A percentile compares a stretch with the other conserved stretches of the same genome.
Evolutionary conservation across 1,140 invertebrate species (phyloP).

Genomic region (Megalopta genalis): DNA sequence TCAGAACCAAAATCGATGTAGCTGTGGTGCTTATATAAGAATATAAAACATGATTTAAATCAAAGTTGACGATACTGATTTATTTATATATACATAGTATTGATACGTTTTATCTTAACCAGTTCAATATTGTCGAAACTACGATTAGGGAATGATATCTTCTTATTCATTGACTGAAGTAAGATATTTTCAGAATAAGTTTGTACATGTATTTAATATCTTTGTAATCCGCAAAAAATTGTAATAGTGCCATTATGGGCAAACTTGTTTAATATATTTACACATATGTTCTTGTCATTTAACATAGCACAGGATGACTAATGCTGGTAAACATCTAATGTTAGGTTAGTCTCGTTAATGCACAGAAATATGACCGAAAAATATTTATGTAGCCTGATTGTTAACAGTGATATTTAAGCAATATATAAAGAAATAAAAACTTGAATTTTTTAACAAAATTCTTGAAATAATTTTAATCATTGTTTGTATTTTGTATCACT

Average conservation of each 20-base stretch:
- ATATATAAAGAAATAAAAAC: slow-evolving; percentile 33
- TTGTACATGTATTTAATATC: slow-evolving; percentile 46
- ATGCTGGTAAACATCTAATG: slow-evolving; percentile 39
- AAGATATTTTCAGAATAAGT: slow-evolving; percentile 44
- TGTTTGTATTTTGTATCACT: slow-evolving; percentile 2
- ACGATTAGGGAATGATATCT: slow-evolving; percentile 43
- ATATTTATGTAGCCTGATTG: slow-evolving; percentile 50
- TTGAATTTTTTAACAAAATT: slow-evolving; percentile 17
- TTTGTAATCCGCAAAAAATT: slow-evolving; percentile 52
- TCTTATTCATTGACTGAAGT: slow-evolving; percentile 58
- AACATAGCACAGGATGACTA: slow-evolving; percentile 28
- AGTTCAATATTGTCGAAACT: slow-evolving; percentile 31
- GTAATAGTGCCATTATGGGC: slow-evolving; percentile 70
- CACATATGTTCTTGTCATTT: slow-evolving; percentile 42
- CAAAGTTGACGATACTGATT: slow-evolving; percentile 11
- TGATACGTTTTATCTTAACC: slow-evolving; percentile 38
- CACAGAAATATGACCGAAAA: slow-evolving; percentile 56
- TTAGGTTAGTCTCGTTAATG: slow-evolving; percentile 41
- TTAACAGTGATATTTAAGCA: slow-evolving; percentile 15
- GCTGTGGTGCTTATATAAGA: slow-evolving; percentile 19
- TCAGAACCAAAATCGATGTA: slow-evolving; percentile 43
- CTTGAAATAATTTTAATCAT: slow-evolving; percentile 32
- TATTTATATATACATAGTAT: slow-evolving; percentile 28
- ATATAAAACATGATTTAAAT: slow-evolving; percentile 13
- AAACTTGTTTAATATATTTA: slow-evolving; percentile 58